Evolutionary conservation across 2,113 vertebrate genomes (phyloP), one percentile per base, ranked within the genome.

Genomic region (Alligator mississippiensis): DNA sequence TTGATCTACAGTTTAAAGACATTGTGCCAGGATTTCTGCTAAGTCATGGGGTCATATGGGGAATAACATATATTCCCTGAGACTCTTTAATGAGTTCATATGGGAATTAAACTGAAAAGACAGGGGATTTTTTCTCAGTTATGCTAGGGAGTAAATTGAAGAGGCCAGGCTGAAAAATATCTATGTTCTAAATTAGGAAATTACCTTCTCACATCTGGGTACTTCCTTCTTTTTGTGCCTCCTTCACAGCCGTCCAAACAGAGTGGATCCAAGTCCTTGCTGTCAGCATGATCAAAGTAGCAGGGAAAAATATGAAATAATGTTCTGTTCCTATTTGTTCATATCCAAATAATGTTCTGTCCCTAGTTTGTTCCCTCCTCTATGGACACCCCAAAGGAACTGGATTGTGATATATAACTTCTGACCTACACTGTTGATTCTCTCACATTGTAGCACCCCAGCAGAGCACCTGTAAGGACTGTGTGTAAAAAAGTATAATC

Each of bases 181-280:
- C 86, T 86, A 12, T 55, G 13, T 7, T 57, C 38, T 7, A 77
- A 72, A 5, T 38, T 3, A 90, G 8, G 58, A 92, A 81, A 74
- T 38, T 1, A 62, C 4, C 5, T 0, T 75, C 27, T 86, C 63
- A 1, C 34, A n/a, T 76, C 30, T 55, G 0, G 0, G 2, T 11
- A 30, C 1, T n/a, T 85, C 11, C 77, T 63, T 62, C 66, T 14
- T 68, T 47, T 47, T 2, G 10, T 80, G 1, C 59, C 4, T 38
- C 30, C 18, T 90, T 85, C 3, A 54, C 55, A 58, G 28, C 81
- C 4, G 55, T 4, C 0, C 4, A 47, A 81, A 83, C 68, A 34
- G 66, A 11, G 11, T 47, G 34, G 13, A 74, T 47, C 34, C 8
- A 22, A 47, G 2, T 24, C 70, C 34, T 55, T 66, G 14, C 22